These are phyloP conservation scores for Spodoptera picta DNA, from an alignment of 2,888 invertebrate genomes.

Conservation along the genomic window DNA sequence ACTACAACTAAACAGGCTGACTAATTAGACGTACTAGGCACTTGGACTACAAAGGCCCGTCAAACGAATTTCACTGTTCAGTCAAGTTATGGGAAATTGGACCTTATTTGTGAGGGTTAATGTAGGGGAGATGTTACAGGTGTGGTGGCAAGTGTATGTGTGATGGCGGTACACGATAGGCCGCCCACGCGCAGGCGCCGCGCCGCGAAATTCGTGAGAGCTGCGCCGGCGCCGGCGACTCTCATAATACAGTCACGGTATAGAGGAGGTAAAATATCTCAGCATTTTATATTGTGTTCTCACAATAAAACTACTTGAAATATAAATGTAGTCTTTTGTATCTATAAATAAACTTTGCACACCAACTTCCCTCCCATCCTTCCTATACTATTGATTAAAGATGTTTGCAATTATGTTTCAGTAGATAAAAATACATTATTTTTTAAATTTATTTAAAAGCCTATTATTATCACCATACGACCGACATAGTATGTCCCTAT, in stretches of 20 bases:
- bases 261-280: slow-evolving; percentile 52
- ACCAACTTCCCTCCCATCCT: slow-evolving; percentile 5
- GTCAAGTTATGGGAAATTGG: slow-evolving; percentile 54
- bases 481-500: too few species aligned
- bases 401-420: not conserved
- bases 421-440: too few species aligned
- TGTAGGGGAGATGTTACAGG: slow-evolving; percentile 63
- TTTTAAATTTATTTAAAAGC: too few species aligned
- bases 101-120: slow-evolving; percentile 61
- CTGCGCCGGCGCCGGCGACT: slow-evolving; percentile 75
- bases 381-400: not conserved
- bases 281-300: slow-evolving; percentile 50
- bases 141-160: slow-evolving; percentile 72
- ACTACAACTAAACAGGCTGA: slow-evolving; percentile 85
- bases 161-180: slow-evolving; percentile 84
- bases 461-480: too few species aligned
- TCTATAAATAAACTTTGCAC: slow-evolving; percentile 29
- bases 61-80: slow-evolving; percentile 62
- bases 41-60: slow-evolving; percentile 73
- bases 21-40: slow-evolving; percentile 87
- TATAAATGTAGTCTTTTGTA: slow-evolving; percentile 37
- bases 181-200: slow-evolving; percentile 85
- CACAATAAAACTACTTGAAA: slow-evolving; percentile 43
- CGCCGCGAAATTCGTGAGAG: slow-evolving; percentile 87
- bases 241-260: slow-evolving; percentile 64